Base-by-base conservation (phyloP, 2,113 vertebrate species). In the Poecile atricapillus region DNA sequence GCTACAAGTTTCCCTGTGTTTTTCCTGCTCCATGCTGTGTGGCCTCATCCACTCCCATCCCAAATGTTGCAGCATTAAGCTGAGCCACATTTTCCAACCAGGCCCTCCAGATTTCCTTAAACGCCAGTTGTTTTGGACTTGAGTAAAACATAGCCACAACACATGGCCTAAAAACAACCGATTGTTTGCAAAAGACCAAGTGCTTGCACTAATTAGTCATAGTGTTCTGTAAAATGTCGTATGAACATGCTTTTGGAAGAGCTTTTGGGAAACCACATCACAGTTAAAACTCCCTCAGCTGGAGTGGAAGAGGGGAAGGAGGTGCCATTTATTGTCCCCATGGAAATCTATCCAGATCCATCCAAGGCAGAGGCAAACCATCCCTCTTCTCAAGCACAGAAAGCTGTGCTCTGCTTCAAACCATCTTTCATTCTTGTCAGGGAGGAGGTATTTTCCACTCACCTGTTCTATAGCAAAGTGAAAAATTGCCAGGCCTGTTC, bases 51-150 rank as follows among this genome's bases (percentile, higher is more conserved):
- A 39, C 41, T 90, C 79, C 67, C 4, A 6, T 81, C 44, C 41
- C 58, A 47, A 89, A 78, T 37, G 50, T 18, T 91, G 65, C 49
- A 19, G 56, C 12, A 0, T 73, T 76, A 52, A 76, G 78, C 69
- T 94, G 93, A 95, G 91, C 70, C 65, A 79, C 46, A 87, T 92
- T 96, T 97, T 97, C 95, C 94, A 91, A 17, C 18, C 60, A 12
- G 39, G 60, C 77, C 60, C 28, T 95, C 76, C 94, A 83, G 75
- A 70, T 78, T 84, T 81, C 67, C 77, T 81, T 49, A 27, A 94
- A 74, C 28, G 6, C 16, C 44, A 55, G 55, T 92, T 96, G 90
- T 88, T 93, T 92, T 53, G 94, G 85, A 24, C 25, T 15, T 31
- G 55, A 58, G 59, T 53, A 37, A 83, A 83, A 76, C 43, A 39